phyloP scores from a whole-genome alignment of 2,888 invertebrate genomes.

The Lasioglossum zephyrum region DNA sequence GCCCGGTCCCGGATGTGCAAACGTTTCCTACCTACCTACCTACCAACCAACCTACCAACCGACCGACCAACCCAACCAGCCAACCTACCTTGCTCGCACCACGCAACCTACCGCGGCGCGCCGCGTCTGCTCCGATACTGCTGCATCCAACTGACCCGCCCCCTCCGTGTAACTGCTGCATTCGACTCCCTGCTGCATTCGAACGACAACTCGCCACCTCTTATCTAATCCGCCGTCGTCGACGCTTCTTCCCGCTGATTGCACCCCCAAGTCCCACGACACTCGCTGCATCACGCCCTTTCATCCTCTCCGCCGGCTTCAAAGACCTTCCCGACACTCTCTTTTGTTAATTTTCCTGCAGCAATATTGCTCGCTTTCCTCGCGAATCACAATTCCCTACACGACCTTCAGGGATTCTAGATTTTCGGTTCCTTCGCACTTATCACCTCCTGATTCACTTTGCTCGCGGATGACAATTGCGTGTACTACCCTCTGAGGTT shows the following conservation, averaged over 20 bases:
- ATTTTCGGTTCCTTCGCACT: neutral
- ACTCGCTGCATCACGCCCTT: neutral
- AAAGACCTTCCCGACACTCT: neutral
- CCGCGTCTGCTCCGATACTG: conserved; percentile 59
- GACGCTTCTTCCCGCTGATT: conserved; percentile 11
- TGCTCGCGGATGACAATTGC: too few species aligned
- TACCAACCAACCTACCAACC: conserved; percentile 61
- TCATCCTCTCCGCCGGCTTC: neutral
- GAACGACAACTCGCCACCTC: conserved; percentile 49
- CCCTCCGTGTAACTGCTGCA: conserved; percentile 30
- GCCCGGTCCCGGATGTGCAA: conserved; percentile 77
- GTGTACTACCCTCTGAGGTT: too few species aligned
- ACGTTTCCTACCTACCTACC: conserved; percentile 73
- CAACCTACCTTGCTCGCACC: conserved; percentile 62
- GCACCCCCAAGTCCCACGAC: neutral
- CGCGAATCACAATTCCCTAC: neutral
- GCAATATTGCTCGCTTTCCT: neutral
- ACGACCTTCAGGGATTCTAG: neutral
- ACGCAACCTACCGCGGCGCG: conserved; percentile 51
- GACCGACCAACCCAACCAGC: conserved; percentile 59
- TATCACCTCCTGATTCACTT: neutral
- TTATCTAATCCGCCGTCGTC: conserved; percentile 48
- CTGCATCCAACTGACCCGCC: conserved; percentile 66
- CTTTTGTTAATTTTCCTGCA: neutral
- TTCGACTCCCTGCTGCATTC: conserved; percentile 13